These are phyloP conservation scores for Parazoanthus atlanticus DNA, from an alignment of 92 coral and sea anemone genomes.

Conservation along the genomic window DNA sequence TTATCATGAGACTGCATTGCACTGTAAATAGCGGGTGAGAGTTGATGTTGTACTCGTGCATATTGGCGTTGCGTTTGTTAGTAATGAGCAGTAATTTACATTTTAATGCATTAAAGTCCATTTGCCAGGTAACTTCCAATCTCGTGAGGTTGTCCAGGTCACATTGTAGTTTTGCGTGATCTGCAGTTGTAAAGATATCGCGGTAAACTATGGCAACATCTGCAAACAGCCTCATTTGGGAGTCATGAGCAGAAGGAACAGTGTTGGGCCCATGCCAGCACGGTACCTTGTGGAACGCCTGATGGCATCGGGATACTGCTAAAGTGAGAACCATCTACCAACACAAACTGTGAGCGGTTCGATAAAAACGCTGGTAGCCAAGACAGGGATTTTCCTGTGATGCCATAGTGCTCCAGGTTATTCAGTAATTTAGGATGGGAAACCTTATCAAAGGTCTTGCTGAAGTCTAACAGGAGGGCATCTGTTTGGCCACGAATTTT, in stretches of 20 bases:
- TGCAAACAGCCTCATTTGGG: slow-evolving; percentile 19
- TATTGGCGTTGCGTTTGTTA: no score
- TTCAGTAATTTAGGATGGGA: slow-evolving; percentile 25
- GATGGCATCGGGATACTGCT: not conserved
- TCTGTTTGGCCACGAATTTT: slow-evolving; percentile 30
- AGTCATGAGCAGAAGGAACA: slow-evolving; percentile 25
- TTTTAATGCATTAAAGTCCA: no score
- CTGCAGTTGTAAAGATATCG: not conserved
- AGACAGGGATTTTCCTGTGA: not conserved
- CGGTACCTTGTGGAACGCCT: slow-evolving; percentile 39
- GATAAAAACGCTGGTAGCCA: not conserved
- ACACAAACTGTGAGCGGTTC: slow-evolving; percentile 13
- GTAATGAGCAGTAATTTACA: no score
- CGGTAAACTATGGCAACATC: slow-evolving; percentile 12
- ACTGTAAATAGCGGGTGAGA: no score
- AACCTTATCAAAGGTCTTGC: slow-evolving; percentile 30
- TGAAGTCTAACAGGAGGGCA: slow-evolving; percentile 18
- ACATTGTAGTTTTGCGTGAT: not conserved
- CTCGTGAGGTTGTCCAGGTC: no score
- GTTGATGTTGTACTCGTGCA: no score
- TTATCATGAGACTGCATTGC: no score
- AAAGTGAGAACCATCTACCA: slow-evolving; percentile 1
- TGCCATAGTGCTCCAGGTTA: slow-evolving; percentile 21
- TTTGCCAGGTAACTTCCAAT: no score
- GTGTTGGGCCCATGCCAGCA: not conserved